phyloP scores from a whole-genome alignment of 2,797 vertebrate genomes.

The Rallus crepitans region DNA sequence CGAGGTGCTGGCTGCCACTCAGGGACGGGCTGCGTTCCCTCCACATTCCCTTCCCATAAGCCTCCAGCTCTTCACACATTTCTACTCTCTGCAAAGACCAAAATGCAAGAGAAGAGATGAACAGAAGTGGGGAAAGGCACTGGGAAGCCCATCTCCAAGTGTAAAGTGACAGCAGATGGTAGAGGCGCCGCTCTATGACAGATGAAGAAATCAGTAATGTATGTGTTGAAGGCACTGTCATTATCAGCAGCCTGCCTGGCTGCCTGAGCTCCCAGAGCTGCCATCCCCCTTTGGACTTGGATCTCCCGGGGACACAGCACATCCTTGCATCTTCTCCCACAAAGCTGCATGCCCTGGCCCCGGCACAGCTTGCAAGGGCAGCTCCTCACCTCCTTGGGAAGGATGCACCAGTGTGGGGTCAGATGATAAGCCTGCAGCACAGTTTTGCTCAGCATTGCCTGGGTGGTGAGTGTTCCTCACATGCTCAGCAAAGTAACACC shows the following conservation, averaged over 20 bases:
- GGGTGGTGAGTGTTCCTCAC: neutral
- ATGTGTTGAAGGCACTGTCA: neutral
- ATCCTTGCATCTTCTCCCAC: neutral
- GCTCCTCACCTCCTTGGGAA: neutral
- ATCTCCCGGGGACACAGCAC: neutral
- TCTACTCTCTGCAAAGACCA: neutral
- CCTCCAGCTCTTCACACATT: neutral
- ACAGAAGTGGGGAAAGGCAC: neutral
- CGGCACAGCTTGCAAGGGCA: neutral
- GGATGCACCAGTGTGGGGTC: neutral
- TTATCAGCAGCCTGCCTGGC: neutral
- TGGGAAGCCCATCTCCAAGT: conserved; percentile 4
- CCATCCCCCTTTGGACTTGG: neutral
- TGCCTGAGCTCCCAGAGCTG: neutral
- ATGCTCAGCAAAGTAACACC: accelerated
- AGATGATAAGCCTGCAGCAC: neutral
- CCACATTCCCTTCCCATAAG: neutral
- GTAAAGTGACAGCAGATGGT: conserved; percentile 37
- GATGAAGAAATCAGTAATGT: neutral
- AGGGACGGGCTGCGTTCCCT: neutral
- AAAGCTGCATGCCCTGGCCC: neutral
- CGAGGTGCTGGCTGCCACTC: neutral
- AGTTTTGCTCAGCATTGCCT: neutral
- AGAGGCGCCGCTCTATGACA: neutral
- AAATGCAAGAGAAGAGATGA: neutral